Conservation (phyloP, 2,888 invertebrate genomes). For the Itoplectis maculator region DNA sequence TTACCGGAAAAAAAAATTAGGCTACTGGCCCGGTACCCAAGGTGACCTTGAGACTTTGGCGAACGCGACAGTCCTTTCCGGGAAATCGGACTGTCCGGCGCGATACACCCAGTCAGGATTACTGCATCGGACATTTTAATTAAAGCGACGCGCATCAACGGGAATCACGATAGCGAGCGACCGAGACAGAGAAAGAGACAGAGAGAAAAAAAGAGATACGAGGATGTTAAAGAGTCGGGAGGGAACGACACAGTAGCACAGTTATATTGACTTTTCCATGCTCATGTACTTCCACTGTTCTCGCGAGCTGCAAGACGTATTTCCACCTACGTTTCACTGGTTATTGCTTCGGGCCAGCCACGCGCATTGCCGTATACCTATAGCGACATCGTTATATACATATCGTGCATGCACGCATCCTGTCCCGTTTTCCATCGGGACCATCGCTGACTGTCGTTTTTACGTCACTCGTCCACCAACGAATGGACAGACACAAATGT, state of each 20-base stretch:
- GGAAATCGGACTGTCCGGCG: constrained; percentile 24
- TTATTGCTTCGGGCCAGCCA: neutral
- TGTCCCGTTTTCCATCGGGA: constrained; percentile 20
- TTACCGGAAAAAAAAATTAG: neutral
- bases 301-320: neutral
- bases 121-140: constrained; percentile 56
- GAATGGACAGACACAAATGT: neutral
- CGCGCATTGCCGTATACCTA: neutral
- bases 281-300: neutral
- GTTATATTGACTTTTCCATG: constrained; percentile 28
- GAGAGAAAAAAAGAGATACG: neutral
- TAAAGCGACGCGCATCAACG: constrained; percentile 49
- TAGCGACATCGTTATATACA: neutral
- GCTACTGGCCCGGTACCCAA: neutral
- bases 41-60: neutral
- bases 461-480: neutral
- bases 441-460: constrained; percentile 3
- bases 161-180: constrained; percentile 23
- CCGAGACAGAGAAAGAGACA: no score
- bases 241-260: neutral
- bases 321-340: neutral
- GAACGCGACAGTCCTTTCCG: constrained; percentile 29
- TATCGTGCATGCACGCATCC: constrained; percentile 4
- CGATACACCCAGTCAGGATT: constrained; percentile 35
- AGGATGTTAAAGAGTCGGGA: neutral